These are phyloP conservation scores for Lota lota DNA, from an alignment of 2,113 vertebrate genomes.

Conservation along the genomic window DNA sequence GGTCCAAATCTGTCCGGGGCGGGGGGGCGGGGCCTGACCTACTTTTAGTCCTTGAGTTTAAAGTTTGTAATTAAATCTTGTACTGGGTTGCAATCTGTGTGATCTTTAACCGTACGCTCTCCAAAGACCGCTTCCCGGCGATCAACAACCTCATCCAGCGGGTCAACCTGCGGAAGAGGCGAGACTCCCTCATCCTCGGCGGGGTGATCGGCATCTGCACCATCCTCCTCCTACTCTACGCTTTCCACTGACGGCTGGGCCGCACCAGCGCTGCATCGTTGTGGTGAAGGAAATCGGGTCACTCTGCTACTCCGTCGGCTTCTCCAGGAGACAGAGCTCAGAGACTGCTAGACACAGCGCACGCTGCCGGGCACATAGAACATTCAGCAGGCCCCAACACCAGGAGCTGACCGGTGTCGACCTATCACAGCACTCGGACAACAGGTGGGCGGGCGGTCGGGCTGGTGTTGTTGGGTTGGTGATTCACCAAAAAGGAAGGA, in stretches of 20 bases:
- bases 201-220: slow-evolving; percentile 88
- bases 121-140: slow-evolving; percentile 89
- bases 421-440: slow-evolving; percentile 48
- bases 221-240: slow-evolving; percentile 90
- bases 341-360: slow-evolving; percentile 25
- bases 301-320: slow-evolving; percentile 20
- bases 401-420: slow-evolving; percentile 53
- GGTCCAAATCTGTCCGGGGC: too few species aligned
- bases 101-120: slow-evolving; percentile 44
- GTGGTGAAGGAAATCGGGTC: slow-evolving; percentile 10
- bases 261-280: slow-evolving; percentile 12
- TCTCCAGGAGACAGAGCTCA: slow-evolving; percentile 30
- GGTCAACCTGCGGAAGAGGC: slow-evolving; percentile 93
- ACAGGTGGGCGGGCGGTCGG: slow-evolving; percentile 3
- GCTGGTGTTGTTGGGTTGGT: slow-evolving; percentile 8
- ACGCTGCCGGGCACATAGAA: slow-evolving; percentile 39
- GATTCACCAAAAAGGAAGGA: slow-evolving; percentile 41
- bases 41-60: too few species aligned
- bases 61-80: not conserved
- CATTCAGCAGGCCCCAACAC: slow-evolving; percentile 44
- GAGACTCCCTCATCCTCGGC: slow-evolving; percentile 93
- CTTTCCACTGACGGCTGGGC: slow-evolving; percentile 83
- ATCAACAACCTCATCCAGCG: slow-evolving; percentile 97
- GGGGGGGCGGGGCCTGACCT: too few species aligned
- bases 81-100: not conserved